A percentile compares a stretch with the other conserved stretches of the same genome.
Evolutionary conservation across 2,888 invertebrate genomes (phyloP).

Genomic region (Catocala nupta): DNA sequence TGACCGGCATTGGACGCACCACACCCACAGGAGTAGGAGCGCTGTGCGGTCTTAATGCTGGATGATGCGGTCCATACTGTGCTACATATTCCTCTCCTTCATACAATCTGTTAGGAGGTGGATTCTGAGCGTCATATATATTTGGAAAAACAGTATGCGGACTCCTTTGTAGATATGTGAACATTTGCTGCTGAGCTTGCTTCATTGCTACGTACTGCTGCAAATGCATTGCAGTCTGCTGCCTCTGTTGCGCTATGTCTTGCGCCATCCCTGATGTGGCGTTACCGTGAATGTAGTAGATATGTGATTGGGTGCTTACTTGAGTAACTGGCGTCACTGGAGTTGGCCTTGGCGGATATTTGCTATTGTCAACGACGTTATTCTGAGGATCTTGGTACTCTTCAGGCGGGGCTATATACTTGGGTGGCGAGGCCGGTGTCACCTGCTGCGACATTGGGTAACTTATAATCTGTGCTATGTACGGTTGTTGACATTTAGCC

Average conservation of each 20-base stretch:
- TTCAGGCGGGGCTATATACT: conserved; percentile 82
- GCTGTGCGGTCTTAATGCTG: conserved; percentile 75
- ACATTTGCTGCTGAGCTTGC: conserved; percentile 85
- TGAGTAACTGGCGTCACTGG: conserved; percentile 59
- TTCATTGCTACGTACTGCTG: conserved; percentile 86
- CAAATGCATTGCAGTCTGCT: conserved; percentile 82
- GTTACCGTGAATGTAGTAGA: conserved; percentile 82
- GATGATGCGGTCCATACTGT: conserved; percentile 69
- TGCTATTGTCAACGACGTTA: conserved; percentile 66
- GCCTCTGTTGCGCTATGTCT: conserved; percentile 79
- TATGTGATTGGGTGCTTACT: conserved; percentile 70
- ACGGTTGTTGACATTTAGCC: conserved; percentile 77
- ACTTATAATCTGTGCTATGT: conserved; percentile 82
- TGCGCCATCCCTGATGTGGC: conserved; percentile 67
- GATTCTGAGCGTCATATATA: conserved; percentile 69
- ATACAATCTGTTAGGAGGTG: conserved; percentile 67
- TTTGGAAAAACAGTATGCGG: conserved; percentile 81
- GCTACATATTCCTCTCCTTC: conserved; percentile 75
- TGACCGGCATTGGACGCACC: conserved; percentile 71
- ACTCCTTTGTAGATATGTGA: conserved; percentile 77
- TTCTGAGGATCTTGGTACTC: conserved; percentile 83
- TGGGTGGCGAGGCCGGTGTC: conserved; percentile 79
- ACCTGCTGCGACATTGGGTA: conserved; percentile 84
- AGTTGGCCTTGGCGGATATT: conserved; percentile 63
- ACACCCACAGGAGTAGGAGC: conserved; percentile 77